Evolutionary conservation across 2,888 invertebrate genomes (phyloP).

Genomic region (Pristionchus exspectatus): DNA sequence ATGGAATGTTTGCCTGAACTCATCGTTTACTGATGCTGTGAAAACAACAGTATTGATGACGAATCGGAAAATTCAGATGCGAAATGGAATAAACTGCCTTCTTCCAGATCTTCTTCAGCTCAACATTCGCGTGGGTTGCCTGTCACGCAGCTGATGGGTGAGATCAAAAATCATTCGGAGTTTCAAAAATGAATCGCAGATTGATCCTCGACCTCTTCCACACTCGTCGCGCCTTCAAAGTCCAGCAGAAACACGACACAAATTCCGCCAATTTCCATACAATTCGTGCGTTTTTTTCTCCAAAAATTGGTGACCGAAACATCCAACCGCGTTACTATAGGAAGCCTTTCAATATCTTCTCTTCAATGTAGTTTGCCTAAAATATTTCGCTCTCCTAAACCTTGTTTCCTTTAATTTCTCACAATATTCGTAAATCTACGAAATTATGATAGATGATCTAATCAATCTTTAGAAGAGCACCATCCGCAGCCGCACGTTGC

Average conservation of each 20-base stretch:
- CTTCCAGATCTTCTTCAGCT: constrained; percentile 28
- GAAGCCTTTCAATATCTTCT: too few relatives aligned
- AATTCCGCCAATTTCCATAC: constrained; percentile 18
- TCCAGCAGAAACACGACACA: not conserved
- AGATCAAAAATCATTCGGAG: not conserved
- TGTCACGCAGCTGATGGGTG: constrained; percentile 50
- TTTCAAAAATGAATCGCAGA: not conserved
- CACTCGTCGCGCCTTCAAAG: constrained; percentile 16
- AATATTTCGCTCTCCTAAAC: too few relatives aligned
- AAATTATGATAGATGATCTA: not conserved
- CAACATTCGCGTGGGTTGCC: constrained; percentile 49
- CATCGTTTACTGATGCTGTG: not conserved
- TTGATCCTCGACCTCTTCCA: constrained; percentile 54
- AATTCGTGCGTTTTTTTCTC: constrained; percentile 32
- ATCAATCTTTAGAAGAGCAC: not conserved
- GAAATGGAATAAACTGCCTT: not conserved
- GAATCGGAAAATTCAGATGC: not conserved
- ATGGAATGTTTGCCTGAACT: not conserved
- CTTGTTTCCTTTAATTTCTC: not conserved
- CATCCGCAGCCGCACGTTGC: not conserved
- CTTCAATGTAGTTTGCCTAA: too few relatives aligned
- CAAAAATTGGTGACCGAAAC: too few relatives aligned
- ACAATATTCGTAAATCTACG: not conserved
- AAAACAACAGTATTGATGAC: not conserved
- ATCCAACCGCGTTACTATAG: too few relatives aligned